A percentile compares a stretch with the other conserved stretches of the same genome.
Evolutionary conservation across 2,888 invertebrate genomes (phyloP).

Genomic region (Cataglyphis altisquamis): DNA sequence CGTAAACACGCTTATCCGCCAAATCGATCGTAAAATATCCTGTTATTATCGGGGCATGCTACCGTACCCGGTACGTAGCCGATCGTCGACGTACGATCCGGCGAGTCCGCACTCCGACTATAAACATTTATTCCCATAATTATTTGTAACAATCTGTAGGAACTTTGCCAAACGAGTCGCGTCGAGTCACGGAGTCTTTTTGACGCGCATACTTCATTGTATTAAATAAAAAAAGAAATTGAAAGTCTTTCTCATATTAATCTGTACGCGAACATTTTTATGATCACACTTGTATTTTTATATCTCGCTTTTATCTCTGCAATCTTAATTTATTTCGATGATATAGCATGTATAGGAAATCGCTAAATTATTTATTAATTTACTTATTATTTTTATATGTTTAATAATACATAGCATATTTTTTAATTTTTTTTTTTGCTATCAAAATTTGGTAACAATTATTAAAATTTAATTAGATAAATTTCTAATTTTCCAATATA

Average conservation of each 20-base stretch:
- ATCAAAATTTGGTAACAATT: too few relatives aligned
- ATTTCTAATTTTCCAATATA: too few relatives aligned
- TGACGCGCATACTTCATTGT: neutral
- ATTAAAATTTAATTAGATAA: too few relatives aligned
- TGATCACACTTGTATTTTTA: neutral
- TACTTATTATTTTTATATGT: too few relatives aligned
- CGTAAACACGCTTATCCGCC: slow-evolving; percentile 54
- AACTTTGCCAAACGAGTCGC: neutral
- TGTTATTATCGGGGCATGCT: slow-evolving; percentile 54
- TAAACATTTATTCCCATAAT: slow-evolving; percentile 27
- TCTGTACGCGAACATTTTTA: neutral
- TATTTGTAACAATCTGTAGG: slow-evolving; percentile 14
- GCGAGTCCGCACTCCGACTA: slow-evolving; percentile 5
- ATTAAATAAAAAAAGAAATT: too few relatives aligned
- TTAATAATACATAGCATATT: too few relatives aligned
- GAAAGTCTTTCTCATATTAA: neutral
- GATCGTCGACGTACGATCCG: slow-evolving; percentile 26
- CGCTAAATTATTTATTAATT: too few relatives aligned
- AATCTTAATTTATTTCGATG: neutral
- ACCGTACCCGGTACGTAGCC: slow-evolving; percentile 31
- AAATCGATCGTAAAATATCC: slow-evolving; percentile 54
- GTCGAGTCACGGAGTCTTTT: neutral
- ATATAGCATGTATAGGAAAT: neutral
- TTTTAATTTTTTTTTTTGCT: too few relatives aligned
- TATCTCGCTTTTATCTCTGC: neutral